Percentiles rank a stretch among this genome's conserved stretches.
phyloP scores from a whole-genome alignment of 2,113 vertebrate genomes.

The Dasypus novemcinctus region DNA sequence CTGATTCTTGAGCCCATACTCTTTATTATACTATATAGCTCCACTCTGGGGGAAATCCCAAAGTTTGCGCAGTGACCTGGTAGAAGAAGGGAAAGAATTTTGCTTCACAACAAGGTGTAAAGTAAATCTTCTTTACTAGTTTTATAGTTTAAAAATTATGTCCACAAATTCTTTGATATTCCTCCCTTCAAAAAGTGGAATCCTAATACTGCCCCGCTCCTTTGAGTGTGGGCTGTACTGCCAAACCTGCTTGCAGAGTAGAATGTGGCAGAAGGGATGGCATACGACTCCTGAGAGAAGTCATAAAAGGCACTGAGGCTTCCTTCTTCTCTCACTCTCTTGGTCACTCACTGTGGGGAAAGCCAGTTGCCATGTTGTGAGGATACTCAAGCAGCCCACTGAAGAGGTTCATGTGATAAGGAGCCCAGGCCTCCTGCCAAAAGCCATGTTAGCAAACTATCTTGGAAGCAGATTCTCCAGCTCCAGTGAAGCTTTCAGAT shows the following conservation, averaged over 20 bases:
- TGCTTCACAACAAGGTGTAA: neutral
- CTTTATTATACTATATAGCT: neutral
- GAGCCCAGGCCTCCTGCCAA: neutral
- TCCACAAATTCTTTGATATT: neutral
- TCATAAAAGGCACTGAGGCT: neutral
- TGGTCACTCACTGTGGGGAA: no score
- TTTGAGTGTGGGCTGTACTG: neutral
- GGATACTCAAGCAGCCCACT: neutral
- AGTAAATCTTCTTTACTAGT: neutral
- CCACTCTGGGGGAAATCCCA: neutral
- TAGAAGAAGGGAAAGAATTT: neutral
- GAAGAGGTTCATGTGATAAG: neutral
- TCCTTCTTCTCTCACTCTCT: neutral
- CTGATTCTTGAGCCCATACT: neutral
- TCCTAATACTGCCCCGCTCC: neutral
- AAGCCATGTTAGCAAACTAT: neutral
- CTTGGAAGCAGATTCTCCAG: neutral
- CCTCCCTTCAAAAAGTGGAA: neutral
- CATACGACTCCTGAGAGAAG: neutral
- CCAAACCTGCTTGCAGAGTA: neutral
- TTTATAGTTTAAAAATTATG: slow-evolving; percentile 13
- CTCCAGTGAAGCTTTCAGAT: neutral
- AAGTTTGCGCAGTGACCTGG: neutral
- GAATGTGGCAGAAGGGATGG: neutral
- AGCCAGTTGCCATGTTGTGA: neutral